These are phyloP conservation scores for Erinaceus europaeus DNA, from an alignment of 2,113 vertebrate genomes.

Conservation along the genomic window DNA sequence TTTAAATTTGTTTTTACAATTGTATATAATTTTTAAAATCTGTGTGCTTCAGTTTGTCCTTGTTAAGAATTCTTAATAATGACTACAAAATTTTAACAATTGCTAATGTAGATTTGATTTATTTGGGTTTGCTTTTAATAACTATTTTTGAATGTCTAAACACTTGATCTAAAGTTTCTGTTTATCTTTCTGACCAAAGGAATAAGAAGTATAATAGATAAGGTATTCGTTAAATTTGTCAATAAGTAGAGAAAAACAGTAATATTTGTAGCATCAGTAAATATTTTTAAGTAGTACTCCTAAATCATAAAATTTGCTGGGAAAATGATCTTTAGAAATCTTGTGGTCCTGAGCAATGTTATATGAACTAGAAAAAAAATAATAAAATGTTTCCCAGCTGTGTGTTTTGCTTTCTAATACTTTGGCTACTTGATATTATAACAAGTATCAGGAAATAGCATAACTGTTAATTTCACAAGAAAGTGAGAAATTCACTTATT, in stretches of 20 bases:
- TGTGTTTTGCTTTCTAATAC: slow-evolving; percentile 76
- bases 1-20: slow-evolving; percentile 79
- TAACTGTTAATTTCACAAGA: neutral
- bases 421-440: slow-evolving; percentile 71
- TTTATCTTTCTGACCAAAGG: slow-evolving; percentile 78
- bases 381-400: slow-evolving; percentile 77
- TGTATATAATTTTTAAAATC: slow-evolving; percentile 80
- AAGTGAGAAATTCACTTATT: slow-evolving; percentile 55
- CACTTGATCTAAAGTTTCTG: slow-evolving; percentile 73
- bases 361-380: slow-evolving; percentile 80
- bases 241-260: slow-evolving; percentile 59
- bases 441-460: slow-evolving; percentile 36
- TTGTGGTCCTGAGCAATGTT: slow-evolving; percentile 76
- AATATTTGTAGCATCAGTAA: slow-evolving; percentile 75
- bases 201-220: slow-evolving; percentile 70
- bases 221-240: slow-evolving; percentile 66
- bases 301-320: slow-evolving; percentile 47
- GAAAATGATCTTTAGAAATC: slow-evolving; percentile 71
- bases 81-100: slow-evolving; percentile 41
- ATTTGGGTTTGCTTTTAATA: slow-evolving; percentile 63
- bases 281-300: slow-evolving; percentile 79
- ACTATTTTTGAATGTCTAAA: slow-evolving; percentile 64
- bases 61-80: slow-evolving; percentile 65
- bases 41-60: slow-evolving; percentile 73
- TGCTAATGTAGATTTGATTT: slow-evolving; percentile 73